phyloP scores from a whole-genome alignment of 2,888 invertebrate species.

The Drosophila niveifrons region DNA sequence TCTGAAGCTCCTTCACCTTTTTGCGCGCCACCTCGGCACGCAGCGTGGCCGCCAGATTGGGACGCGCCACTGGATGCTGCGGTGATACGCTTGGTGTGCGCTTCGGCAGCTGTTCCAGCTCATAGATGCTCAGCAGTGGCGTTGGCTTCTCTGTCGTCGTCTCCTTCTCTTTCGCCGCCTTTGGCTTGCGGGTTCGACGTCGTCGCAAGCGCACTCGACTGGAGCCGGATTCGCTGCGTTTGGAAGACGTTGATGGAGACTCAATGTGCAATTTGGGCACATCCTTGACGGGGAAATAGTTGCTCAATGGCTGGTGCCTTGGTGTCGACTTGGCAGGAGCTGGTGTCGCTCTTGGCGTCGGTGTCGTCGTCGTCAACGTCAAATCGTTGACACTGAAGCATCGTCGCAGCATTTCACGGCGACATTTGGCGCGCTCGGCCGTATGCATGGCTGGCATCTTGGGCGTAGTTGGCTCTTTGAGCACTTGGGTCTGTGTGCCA shows the following conservation, averaged over 20 bases:
- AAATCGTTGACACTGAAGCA: slow-evolving; percentile 81
- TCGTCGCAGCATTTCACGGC: slow-evolving; percentile 71
- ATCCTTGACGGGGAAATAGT: slow-evolving; percentile 58
- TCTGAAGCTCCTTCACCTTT: slow-evolving; percentile 81
- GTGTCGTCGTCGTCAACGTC: not conserved
- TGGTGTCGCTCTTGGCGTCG: not conserved
- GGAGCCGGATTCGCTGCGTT: slow-evolving; percentile 49
- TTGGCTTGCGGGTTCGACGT: slow-evolving; percentile 52
- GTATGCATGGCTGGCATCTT: slow-evolving; percentile 47
- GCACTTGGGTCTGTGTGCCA: slow-evolving; percentile 39
- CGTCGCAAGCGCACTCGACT: slow-evolving; percentile 51
- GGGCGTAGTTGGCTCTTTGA: not conserved
- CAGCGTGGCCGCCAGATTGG: slow-evolving; percentile 85
- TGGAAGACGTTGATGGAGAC: slow-evolving; percentile 63
- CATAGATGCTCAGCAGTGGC: slow-evolving; percentile 65
- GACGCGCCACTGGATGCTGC: slow-evolving; percentile 84
- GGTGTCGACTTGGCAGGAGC: slow-evolving; percentile 3
- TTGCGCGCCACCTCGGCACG: slow-evolving; percentile 83
- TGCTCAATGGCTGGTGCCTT: slow-evolving; percentile 49
- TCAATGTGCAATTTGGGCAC: slow-evolving; percentile 77
- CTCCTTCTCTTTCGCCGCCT: slow-evolving; percentile 18
- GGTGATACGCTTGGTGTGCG: slow-evolving; percentile 72
- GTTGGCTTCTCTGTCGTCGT: slow-evolving; percentile 24
- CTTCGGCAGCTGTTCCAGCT: slow-evolving; percentile 49
- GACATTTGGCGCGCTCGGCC: slow-evolving; percentile 59